Evolutionary conservation across 2,888 invertebrate species (phyloP), one percentile per base, ranked within the genome.

Genomic region (Tholera decimalis): DNA sequence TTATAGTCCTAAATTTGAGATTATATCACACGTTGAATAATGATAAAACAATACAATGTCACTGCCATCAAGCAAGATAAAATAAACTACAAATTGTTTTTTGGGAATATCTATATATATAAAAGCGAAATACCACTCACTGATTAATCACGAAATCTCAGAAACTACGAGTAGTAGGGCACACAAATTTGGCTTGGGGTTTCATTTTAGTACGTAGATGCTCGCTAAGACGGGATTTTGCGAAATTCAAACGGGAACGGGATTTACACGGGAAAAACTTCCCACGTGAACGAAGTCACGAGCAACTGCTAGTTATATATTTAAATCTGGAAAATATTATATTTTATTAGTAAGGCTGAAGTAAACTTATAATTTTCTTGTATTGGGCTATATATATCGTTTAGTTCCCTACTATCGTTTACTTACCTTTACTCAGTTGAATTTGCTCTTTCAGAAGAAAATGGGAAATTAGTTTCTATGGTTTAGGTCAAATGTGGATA

Each of bases 61-160:
- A 51, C 63, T 63, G 41, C 39, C 51, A 33, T 26, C 30, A 20
- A 63, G 33, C 26, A 43, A 22, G 15, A 49, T 39, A 62, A 18
- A 37, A 13, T 11, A 15, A 61, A 30, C 4, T 20, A 18, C 18
- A 4, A 11, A 20, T 30, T 15, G 30, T 26, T 63, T 15, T 37
- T n/a, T n/a, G n/a, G n/a, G n/a, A n/a, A n/a, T n/a, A n/a, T n/a
- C n/a, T n/a, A n/a, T n/a, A n/a, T n/a, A n/a, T n/a, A n/a, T n/a
- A n/a, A n/a, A n/a, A n/a, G n/a, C n/a, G n/a, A n/a, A n/a, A n/a
- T n/a, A n/a, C n/a, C n/a, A n/a, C n/a, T n/a, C n/a, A n/a, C n/a
- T n/a, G n/a, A n/a, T n/a, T n/a, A n/a, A n/a, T n/a, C n/a, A n/a
- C n/a, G n/a, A n/a, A n/a, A n/a, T n/a, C n/a, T n/a, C n/a, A n/a